phyloP scores from a whole-genome alignment of 2,113 vertebrate species.

The Tretioscincus oriximinensis region DNA sequence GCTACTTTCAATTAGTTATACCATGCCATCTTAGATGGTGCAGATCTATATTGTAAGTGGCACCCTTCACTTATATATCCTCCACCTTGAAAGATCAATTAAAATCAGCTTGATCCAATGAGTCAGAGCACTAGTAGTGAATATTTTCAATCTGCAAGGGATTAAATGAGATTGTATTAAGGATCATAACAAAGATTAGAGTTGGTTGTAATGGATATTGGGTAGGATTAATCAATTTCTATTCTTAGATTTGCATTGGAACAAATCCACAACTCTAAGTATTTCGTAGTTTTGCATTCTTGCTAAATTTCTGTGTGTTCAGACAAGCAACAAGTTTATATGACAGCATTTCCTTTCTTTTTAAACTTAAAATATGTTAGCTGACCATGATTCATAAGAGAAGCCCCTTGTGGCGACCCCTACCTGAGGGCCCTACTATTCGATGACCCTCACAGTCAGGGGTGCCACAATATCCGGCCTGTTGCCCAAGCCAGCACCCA shows the following conservation, averaged over 20 bases:
- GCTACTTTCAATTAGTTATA: conserved; percentile 36
- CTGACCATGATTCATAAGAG: neutral
- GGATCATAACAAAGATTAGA: conserved; percentile 61
- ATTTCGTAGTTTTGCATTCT: conserved; percentile 7
- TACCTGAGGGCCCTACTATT: too few relatives aligned
- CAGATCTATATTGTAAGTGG: conserved; percentile 43
- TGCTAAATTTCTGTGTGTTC: neutral
- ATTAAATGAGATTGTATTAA: conserved; percentile 61
- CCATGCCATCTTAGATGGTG: conserved; percentile 35
- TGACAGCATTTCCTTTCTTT: neutral
- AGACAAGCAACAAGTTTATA: conserved; percentile 9
- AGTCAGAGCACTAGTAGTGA: conserved; percentile 47
- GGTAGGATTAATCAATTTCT: conserved; percentile 49
- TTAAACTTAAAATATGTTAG: neutral
- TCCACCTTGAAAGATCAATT: conserved; percentile 42
- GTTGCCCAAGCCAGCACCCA: too few relatives aligned
- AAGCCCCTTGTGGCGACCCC: too few relatives aligned
- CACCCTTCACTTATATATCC: conserved; percentile 47
- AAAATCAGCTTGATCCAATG: conserved; percentile 52
- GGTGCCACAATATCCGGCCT: too few relatives aligned
- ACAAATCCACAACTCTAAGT: conserved; percentile 23
- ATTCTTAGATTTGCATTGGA: conserved; percentile 28
- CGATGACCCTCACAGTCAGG: too few relatives aligned
- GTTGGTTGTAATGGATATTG: conserved; percentile 55
- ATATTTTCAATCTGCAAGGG: conserved; percentile 50